Base-by-base conservation (phyloP, 2,888 invertebrate species). In the Barypeithes pellucidus region DNA sequence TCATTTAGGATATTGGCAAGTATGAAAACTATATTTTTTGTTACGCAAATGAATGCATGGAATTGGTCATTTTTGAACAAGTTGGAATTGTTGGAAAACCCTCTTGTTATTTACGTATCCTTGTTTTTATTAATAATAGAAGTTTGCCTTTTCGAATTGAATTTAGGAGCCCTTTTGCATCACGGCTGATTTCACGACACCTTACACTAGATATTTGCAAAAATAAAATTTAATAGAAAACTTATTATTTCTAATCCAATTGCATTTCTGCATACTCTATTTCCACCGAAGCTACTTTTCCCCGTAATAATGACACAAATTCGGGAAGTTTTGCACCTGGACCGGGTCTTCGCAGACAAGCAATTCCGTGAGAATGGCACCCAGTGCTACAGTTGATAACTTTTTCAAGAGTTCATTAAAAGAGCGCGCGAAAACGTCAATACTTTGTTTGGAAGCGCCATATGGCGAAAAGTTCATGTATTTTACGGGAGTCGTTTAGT, bases 341-440 rank as follows among this genome's bases (percentile, higher is more conserved):
- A 81, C 77, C 79, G 76, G 68, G 76, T 73, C 76, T 75, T 66
- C 14, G 45, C 67, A 66, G 67, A 67, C 70, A 77, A 76, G 73
- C 75, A 73, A 76, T 78, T 78, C 69, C 73, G 54, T 70, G 77
- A 67, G 76, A 79, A 79, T 76, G 73, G 78, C 68, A 78, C 80
- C 80, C 80, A 61, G 66, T 73, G 77, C 79, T 76, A 63, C 74
- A 69, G 79, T 79, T 80, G 78, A 82, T 81, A 81, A 82, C 80
- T 82, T 81, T 81, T 81, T 78, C 80, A 77, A 68, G 73, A 82
- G 78, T 81, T 82, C 81, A 82, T 82, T 82, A 82, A 81, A 81
- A 80, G 77, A 77, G 77, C 63, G 78, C 75, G 75, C 71, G 77
- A 72, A 57, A 67, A 62, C 61, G 73, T 68, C 73, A 69, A 73